Evolutionary conservation across 2,888 invertebrate genomes (phyloP), one percentile per base, ranked within the genome.

Genomic region (Ceramica pisi): DNA sequence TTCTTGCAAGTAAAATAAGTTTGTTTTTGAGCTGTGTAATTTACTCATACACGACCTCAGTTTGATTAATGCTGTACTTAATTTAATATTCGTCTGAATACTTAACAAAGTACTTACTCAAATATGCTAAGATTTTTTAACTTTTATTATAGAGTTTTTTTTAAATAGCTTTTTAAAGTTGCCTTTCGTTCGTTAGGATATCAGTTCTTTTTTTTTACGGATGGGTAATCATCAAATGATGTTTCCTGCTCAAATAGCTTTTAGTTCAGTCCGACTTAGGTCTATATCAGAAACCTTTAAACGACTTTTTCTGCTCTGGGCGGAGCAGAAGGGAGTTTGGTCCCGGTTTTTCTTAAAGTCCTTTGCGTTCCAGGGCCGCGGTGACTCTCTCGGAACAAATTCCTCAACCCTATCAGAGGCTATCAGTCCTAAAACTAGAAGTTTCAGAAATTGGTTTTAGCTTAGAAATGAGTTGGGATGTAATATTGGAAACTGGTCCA

Each of bases 61-160:
- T 50, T 41, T 48, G n/a, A 55, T 80, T 66, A 56, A 64, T 53
- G 61, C 31, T 62, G 55, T 51, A 38, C 41, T 3, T 64, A 56
- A 50, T 44, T 56, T 68, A 79, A 65, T 62, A 78, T 76, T 55
- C 53, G 80, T 75, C 75, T 75, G 61, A 61, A 44, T 78, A 75
- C 56, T 80, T 76, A 50, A 26, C 16, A n/a, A 53, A 66, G 38
- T 63, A 26, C 35, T 26, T 63, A 23, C 35, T 26, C 14, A 53
- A 68, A 44, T 70, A 38, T 55, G 19, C 16, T 41, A 35, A 26
- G 14, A 19, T 38, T 41, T 31, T 46, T 23, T 0, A 23, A 21
- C 4, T 48, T 60, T 16, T 41, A 51, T 59, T 31, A 51, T 2
- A 57, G 9, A 48, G n/a, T 16, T 14, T 19, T 48, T 14, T n/a